A percentile compares a stretch with the other conserved stretches of the same genome.
phyloP scores from a whole-genome alignment of 1,140 invertebrate genomes.

The Caerostris extrusa region DNA sequence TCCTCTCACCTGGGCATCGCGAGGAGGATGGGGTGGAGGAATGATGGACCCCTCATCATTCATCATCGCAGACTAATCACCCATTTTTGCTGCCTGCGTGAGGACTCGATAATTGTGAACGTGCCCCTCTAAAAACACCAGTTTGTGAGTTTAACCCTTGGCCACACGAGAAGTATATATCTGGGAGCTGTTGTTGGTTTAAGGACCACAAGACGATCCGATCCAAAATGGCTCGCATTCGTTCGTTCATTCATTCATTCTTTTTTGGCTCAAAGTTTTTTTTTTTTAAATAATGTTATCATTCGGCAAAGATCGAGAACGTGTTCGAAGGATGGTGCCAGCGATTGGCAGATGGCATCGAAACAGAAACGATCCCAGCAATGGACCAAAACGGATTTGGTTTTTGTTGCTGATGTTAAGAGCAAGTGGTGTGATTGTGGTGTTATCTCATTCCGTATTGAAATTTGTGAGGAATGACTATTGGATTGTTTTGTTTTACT shows the following conservation, averaged over 20 bases:
- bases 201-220: background rate
- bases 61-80: conserved; percentile 56
- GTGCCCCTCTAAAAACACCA: conserved; percentile 8
- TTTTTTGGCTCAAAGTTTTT: too few species aligned
- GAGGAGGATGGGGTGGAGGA: background rate
- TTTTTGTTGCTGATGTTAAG: background rate
- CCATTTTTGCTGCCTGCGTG: conserved; percentile 27
- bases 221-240: too few species aligned
- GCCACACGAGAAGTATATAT: background rate
- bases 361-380: background rate
- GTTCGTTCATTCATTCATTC: too few species aligned
- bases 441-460: background rate
- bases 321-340: conserved; percentile 5
- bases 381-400: background rate
- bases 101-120: conserved; percentile 50
- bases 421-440: background rate
- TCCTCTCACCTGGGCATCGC: conserved; percentile 37
- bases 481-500: background rate
- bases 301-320: background rate
- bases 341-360: conserved; percentile 2
- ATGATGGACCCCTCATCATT: conserved; percentile 17
- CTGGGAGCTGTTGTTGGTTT: conserved; percentile 37
- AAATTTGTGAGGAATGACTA: background rate
- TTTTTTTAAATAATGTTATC: too few species aligned
- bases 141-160: conserved; percentile 49